Evolutionary conservation across 2,797 vertebrate species (phyloP), one percentile per base, ranked within the genome.

Genomic region (Phrynocephalus guinanensis): DNA sequence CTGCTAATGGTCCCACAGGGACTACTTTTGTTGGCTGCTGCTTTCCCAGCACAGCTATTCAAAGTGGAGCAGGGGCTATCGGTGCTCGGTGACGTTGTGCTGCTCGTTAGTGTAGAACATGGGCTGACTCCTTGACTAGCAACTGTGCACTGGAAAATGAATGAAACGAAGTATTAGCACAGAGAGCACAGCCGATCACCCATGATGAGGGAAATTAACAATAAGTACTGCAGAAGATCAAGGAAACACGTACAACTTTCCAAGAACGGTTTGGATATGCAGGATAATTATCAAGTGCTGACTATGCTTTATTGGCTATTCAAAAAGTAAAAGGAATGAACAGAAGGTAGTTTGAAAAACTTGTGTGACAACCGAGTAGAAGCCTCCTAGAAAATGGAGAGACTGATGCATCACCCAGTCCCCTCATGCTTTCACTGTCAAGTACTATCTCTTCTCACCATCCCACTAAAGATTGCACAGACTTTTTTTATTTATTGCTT

Each of bases 101-200:
- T 99, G 97, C 98, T 98, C 33, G 98, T 99, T 88, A 99, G 97
- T 1, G 98, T 99, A 89, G 99, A 99, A 82, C 98, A 99, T 48
- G 99, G 99, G 82, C 98, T 99, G 95, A 98, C 98, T 33, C 98
- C 98, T 95, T 97, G 98, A 94, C 97, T 98, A 92, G 97, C 95
- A 63, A 97, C 96, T 56, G 96, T 96, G 95, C 98, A 97, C 98
- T 99, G 94, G 93, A 85, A 85, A 1, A 81, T 0, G 84, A 91
- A 93, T 0, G 73, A 90, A 93, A 91, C 15, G 13, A 90, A 87
- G 0, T 30, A 89, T 94, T 92, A 95, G 30, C 83, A 87, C 85
- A 82, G 71, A 11, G 84, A 44, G 82, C 72, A 71, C 85, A 66
- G 56, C 6, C 80, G 0, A 0, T 70, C 22, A 9, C 5, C 20